Conservation (phyloP, 2,113 vertebrate genomes). For the Nothoprocta pentlandii region DNA sequence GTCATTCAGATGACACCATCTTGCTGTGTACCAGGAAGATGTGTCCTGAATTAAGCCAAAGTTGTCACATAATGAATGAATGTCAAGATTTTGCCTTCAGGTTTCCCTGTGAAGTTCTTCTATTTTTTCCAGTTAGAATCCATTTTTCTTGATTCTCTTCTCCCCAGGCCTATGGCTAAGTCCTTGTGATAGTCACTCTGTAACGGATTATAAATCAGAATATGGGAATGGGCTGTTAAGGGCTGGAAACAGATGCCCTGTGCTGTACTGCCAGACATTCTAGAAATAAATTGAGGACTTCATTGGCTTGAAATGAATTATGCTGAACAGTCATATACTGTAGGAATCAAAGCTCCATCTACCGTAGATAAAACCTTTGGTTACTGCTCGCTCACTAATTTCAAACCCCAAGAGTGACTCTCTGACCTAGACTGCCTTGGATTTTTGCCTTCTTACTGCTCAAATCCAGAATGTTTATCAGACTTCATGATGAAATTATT, state of each 20-base stretch:
- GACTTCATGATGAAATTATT: background rate
- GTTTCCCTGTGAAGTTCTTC: background rate
- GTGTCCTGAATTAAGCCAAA: background rate
- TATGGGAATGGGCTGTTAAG: background rate
- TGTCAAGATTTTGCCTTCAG: background rate
- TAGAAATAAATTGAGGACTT: slow-evolving; percentile 46
- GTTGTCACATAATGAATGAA: background rate
- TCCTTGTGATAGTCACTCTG: background rate
- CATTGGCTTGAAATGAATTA: slow-evolving; percentile 12
- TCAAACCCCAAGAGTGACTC: background rate
- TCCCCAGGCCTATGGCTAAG: background rate
- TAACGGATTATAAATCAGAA: slow-evolving; percentile 50
- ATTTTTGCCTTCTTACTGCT: background rate
- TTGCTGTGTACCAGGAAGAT: background rate
- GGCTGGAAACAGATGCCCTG: slow-evolving; percentile 27
- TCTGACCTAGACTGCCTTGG: background rate
- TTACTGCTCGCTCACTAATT: background rate
- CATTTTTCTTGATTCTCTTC: slow-evolving; percentile 8
- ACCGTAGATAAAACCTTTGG: background rate
- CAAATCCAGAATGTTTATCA: background rate
- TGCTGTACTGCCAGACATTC: background rate
- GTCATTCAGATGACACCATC: background rate
- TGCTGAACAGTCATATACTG: background rate
- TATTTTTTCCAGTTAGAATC: background rate
- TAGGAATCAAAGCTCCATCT: background rate